Evolutionary conservation across 1,140 invertebrate species (phyloP), one percentile per base, ranked within the genome.

Genomic region (Trichonephila inaurata): DNA sequence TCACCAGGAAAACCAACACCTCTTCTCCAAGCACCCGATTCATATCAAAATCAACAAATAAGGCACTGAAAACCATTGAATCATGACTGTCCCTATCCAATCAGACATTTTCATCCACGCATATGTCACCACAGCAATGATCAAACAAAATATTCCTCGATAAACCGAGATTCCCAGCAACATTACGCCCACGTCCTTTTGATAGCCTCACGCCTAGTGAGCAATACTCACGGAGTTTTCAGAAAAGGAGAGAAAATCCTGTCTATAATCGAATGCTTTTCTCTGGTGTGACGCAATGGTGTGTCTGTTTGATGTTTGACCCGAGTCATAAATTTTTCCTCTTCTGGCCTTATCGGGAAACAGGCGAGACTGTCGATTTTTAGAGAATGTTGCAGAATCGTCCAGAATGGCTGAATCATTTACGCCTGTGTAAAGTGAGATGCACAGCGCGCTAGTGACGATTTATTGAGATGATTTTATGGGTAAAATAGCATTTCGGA

Each of bases 331-430:
- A 77, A 77, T 40, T 33, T 77, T 77, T 33, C 69, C 33, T 77
- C 69, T 18, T 77, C 24, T 77, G 69, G 14, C 69, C 69, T 77
- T 77, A 77, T 77, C 69, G 69, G 28, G 28, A 77, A 77, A 24
- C 28, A 28, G 28, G 28, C 69, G 24, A 62, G 61, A 77, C 5
- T 77, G 69, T 40, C 14, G 69, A 28, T 51, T 51, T 51, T 5
- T 51, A 8, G 44, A 51, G 44, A 51, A 51, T 51, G 44, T 51
- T 51, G 44, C 8, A 8, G 44, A 51, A 51, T 6, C 44, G 8
- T 51, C 44, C 5, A 51, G 44, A 51, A 51, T 3, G 44, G 8
- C 44, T 51, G 44, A 51, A 51, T 51, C 44, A 51, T 51, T 51
- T 1, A 5, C 44, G 4, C 44, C 4, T 51, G 44, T 51, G 44